Percentiles rank a stretch among this genome's conserved stretches.
Evolutionary conservation across 2,888 invertebrate genomes (phyloP).

Genomic region (Sphaerophoria rueppellii): DNA sequence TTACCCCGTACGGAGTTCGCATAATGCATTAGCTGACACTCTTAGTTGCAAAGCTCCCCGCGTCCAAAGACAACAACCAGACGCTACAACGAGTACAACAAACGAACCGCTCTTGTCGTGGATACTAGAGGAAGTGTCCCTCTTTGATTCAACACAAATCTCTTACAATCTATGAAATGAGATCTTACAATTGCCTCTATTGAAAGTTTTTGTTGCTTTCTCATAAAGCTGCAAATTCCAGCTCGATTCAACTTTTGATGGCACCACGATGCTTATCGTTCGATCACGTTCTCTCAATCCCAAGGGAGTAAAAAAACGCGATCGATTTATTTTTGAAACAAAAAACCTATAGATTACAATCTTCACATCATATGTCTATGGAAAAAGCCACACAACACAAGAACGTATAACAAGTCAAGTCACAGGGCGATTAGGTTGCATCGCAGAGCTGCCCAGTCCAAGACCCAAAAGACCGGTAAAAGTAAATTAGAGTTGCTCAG

Average conservation of each 20-base stretch:
- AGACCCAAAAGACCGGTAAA: conserved; percentile 36
- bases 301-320: too few species aligned
- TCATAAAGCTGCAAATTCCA: neutral
- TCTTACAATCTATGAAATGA: conserved; percentile 56
- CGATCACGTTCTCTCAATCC: too few species aligned
- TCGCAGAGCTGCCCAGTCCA: neutral
- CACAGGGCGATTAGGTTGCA: conserved; percentile 3
- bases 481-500: conserved; percentile 72
- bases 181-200: conserved; percentile 66
- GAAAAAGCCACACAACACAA: conserved; percentile 50
- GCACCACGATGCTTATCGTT: too few species aligned
- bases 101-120: conserved; percentile 44
- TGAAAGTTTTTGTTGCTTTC: conserved; percentile 66
- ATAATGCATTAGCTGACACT: conserved; percentile 68
- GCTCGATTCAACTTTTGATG: too few species aligned
- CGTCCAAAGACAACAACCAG: neutral
- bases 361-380: conserved; percentile 68
- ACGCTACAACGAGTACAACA: conserved; percentile 38
- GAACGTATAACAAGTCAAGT: conserved; percentile 8
- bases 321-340: too few species aligned
- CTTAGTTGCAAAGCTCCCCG: neutral
- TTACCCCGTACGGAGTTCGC: conserved; percentile 62
- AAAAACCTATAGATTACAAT: conserved; percentile 61
- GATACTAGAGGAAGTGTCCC: neutral
- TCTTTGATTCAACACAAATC: neutral